Evolutionary conservation across 2,113 vertebrate genomes (phyloP), one percentile per base, ranked within the genome.

Genomic region (Lophura nycthemera): DNA sequence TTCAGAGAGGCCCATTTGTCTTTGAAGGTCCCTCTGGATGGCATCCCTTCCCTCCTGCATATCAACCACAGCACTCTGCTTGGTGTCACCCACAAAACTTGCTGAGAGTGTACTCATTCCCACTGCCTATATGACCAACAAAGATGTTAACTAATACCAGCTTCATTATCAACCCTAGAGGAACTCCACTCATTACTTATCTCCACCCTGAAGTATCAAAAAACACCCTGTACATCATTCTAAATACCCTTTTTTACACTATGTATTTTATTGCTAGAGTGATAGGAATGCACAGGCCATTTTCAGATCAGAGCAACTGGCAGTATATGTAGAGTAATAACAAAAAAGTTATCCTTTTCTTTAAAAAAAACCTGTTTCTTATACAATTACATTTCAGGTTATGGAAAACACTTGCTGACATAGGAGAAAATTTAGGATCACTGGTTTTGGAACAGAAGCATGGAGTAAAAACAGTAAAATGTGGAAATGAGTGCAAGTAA

Each of bases 401-500:
- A 10, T 48, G 7, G 5, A 89, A 59, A 91, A 69, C 18, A 11
- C 19, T 90, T 91, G n/a, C 54, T 92, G 43, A 40, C 20, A 73
- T 64, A 10, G 74, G 86, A 29, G 30, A 81, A 74, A 70, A 40
- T 57, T 42, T 34, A 56, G 34, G 9, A 34, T 75, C n/a, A 45
- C 30, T 61, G 14, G 13, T 42, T 89, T 47, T 56, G 24, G 40
- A 64, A 93, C 59, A 80, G 11, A 56, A 77, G 13, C 43, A 81
- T 43, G 56, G 25, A 89, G 72, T 84, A 77, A 21, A 86, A 96
- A 76, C 17, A 84, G n/a, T 7, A 72, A 91, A 45, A 86, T 65
- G 27, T 59, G 93, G 83, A 95, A 96, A 92, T 48, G 30, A 96
- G 30, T 76, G 42, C 20, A 96, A 96, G 71, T 74, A 88, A 94